Percentiles rank a stretch among this genome's conserved stretches.
phyloP scores from a whole-genome alignment of 2,888 invertebrate genomes.

The Erebia palarica region DNA sequence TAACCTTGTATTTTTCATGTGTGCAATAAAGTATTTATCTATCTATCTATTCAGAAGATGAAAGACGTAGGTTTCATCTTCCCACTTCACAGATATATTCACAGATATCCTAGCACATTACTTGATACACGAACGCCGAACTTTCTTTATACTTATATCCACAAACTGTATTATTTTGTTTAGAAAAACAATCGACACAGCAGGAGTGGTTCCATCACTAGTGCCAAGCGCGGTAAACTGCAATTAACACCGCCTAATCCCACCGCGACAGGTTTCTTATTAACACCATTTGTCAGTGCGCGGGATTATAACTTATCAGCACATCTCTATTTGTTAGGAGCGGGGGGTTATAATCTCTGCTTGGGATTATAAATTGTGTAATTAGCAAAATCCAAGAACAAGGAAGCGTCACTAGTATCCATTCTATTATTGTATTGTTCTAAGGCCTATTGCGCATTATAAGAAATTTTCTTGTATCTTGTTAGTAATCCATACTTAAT shows the following conservation, averaged over 20 bases:
- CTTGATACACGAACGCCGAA: too few species aligned
- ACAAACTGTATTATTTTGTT: neutral
- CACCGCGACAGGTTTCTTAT: slow-evolving; percentile 79
- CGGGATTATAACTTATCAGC: slow-evolving; percentile 55
- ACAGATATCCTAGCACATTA: too few species aligned
- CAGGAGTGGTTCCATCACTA: slow-evolving; percentile 46
- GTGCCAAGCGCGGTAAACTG: slow-evolving; percentile 54
- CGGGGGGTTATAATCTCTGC: slow-evolving; percentile 49
- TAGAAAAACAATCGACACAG: slow-evolving; percentile 32
- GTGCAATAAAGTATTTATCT: too few species aligned
- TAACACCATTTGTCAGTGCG: slow-evolving; percentile 75
- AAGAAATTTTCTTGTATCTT: too few species aligned
- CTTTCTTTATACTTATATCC: too few species aligned
- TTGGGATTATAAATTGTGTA: slow-evolving; percentile 40
- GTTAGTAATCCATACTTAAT: too few species aligned
- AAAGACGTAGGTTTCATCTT: too few species aligned
- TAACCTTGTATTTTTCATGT: too few species aligned
- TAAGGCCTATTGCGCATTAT: too few species aligned
- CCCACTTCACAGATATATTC: too few species aligned
- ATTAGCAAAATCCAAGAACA: slow-evolving; percentile 6
- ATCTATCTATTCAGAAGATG: too few species aligned
- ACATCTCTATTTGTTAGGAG: slow-evolving; percentile 47
- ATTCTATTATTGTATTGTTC: neutral
- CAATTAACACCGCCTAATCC: slow-evolving; percentile 76
- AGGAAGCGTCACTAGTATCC: neutral